Conservation (phyloP, 2,797 vertebrate genomes). For the Morus bassanus region DNA sequence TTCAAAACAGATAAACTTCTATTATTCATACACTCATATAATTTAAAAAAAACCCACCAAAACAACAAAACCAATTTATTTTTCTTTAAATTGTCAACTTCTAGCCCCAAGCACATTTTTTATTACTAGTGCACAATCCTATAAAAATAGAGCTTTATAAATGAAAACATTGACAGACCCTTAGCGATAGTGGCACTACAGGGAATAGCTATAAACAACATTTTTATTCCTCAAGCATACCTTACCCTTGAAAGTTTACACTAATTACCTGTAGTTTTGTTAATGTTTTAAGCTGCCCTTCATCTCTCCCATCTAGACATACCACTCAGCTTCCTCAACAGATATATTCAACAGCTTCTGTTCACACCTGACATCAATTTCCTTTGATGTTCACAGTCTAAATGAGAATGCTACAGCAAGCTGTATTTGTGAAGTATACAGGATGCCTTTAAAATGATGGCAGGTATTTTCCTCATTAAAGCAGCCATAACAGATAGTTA, state of each 20-base stretch:
- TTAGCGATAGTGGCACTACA: conserved; percentile 65
- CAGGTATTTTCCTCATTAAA: conserved; percentile 86
- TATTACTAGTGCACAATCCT: conserved; percentile 58
- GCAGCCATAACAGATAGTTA: conserved; percentile 87
- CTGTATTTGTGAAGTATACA: conserved; percentile 82
- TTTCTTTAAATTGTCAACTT: conserved; percentile 62
- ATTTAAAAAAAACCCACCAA: neutral
- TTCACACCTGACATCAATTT: conserved; percentile 88
- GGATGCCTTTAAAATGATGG: conserved; percentile 84
- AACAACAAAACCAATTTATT: conserved; percentile 44
- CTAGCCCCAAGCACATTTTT: conserved; percentile 65
- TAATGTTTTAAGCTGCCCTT: conserved; percentile 83
- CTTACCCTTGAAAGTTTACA: conserved; percentile 79
- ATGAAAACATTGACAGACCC: conserved; percentile 71
- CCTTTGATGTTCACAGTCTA: conserved; percentile 90
- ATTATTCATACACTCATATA: conserved; percentile 32
- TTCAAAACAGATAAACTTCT: conserved; percentile 20
- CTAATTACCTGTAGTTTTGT: conserved; percentile 83
- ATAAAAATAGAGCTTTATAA: conserved; percentile 73
- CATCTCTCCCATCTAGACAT: conserved; percentile 77
- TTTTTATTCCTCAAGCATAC: conserved; percentile 73
- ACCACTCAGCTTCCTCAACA: conserved; percentile 77
- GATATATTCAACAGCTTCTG: conserved; percentile 85
- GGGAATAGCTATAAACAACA: conserved; percentile 74
- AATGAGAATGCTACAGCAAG: conserved; percentile 84